Evolutionary conservation across 2,888 invertebrate genomes (phyloP).

Genomic region (Melinopterus prodromus): DNA sequence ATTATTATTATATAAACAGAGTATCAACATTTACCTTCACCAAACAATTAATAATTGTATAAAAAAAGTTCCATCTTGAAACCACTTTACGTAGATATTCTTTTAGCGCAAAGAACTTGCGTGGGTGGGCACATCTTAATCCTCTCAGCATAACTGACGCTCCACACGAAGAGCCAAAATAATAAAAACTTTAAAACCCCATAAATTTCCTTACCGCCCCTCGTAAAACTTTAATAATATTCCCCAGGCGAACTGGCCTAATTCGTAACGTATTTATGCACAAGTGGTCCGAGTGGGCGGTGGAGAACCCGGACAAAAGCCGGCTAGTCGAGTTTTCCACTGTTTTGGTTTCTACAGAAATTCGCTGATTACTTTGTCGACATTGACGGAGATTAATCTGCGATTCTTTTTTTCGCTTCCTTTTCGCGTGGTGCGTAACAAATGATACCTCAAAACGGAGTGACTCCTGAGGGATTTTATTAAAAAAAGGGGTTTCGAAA

Average conservation of each 20-base stretch:
- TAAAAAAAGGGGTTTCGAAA: background rate
- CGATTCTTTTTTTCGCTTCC: background rate
- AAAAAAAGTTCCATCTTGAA: no score
- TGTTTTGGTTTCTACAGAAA: background rate
- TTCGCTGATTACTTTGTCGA: background rate
- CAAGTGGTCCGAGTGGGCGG: background rate
- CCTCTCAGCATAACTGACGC: background rate
- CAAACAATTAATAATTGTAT: no score
- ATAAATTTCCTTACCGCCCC: background rate
- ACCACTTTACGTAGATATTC: background rate
- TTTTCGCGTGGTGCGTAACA: background rate
- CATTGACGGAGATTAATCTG: conserved; percentile 4
- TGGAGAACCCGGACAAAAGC: background rate
- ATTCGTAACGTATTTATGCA: background rate
- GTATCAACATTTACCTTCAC: no score
- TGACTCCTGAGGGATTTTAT: background rate
- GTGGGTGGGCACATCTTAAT: background rate
- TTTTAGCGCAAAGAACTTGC: background rate
- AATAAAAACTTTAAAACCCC: background rate
- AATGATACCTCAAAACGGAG: background rate
- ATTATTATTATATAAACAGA: no score
- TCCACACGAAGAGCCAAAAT: background rate
- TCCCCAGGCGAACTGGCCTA: background rate
- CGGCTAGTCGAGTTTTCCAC: background rate
- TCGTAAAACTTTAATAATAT: background rate